phyloP scores from a whole-genome alignment of 2,888 invertebrate species.

The Alsophila aescularia region DNA sequence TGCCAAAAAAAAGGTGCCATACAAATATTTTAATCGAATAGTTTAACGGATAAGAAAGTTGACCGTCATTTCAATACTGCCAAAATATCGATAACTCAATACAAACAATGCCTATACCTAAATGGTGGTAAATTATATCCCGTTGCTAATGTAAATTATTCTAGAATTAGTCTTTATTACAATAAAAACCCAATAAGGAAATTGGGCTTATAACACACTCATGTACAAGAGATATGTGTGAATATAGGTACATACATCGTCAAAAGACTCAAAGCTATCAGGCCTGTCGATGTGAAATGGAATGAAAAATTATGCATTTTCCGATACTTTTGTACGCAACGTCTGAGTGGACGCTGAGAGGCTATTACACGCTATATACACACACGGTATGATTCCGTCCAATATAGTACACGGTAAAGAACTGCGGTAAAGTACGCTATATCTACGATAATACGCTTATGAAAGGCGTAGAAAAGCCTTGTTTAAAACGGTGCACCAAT shows the following conservation, averaged over 20 bases:
- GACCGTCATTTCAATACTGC: too few relatives aligned
- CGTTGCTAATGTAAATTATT: too few relatives aligned
- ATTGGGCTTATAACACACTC: too few relatives aligned
- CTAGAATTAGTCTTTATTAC: too few relatives aligned
- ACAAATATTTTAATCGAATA: too few relatives aligned
- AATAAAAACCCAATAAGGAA: too few relatives aligned
- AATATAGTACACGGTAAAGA: conserved; percentile 6
- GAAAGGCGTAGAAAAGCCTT: conserved; percentile 17
- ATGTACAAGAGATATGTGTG: too few relatives aligned
- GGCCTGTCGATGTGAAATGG: conserved; percentile 74
- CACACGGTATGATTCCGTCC: conserved; percentile 39
- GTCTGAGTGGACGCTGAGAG: conserved; percentile 65
- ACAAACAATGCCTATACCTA: too few relatives aligned
- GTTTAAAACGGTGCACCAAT: conserved; percentile 1
- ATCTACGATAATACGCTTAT: conserved; percentile 10
- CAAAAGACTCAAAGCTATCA: conserved; percentile 44
- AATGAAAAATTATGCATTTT: conserved; percentile 82
- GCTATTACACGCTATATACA: conserved; percentile 72
- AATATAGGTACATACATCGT: conserved; percentile 32
- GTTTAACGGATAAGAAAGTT: too few relatives aligned
- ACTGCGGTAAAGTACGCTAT: conserved; percentile 8
- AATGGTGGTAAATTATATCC: too few relatives aligned
- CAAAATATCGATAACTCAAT: too few relatives aligned
- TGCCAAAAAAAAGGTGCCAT: too few relatives aligned
- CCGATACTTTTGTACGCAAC: conserved; percentile 68